phyloP scores from a whole-genome alignment of 2,888 invertebrate species.

The Apodemia zela region DNA sequence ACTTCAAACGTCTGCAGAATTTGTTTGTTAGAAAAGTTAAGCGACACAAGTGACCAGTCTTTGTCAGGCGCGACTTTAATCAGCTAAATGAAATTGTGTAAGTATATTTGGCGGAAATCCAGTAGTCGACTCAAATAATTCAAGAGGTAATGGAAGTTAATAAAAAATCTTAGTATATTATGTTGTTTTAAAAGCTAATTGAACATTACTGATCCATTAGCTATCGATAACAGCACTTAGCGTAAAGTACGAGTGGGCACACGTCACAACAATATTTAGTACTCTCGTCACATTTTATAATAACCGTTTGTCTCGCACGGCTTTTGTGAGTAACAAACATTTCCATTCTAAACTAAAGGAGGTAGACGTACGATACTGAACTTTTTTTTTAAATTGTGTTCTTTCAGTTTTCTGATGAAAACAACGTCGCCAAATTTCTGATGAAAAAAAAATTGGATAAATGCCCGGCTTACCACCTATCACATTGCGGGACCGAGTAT shows the following conservation, averaged over 20 bases:
- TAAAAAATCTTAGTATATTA: neutral
- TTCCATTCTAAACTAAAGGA: neutral
- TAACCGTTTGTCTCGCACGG: slow-evolving; percentile 41
- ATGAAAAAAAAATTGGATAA: too few species aligned
- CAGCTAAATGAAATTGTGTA: neutral
- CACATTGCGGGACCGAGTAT: too few species aligned
- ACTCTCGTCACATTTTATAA: slow-evolving; percentile 49
- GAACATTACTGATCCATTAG: slow-evolving; percentile 13
- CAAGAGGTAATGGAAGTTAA: neutral
- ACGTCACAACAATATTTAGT: slow-evolving; percentile 45
- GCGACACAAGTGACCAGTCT: too few species aligned
- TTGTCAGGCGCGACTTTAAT: neutral
- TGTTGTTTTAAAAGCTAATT: slow-evolving; percentile 12
- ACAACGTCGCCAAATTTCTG: too few species aligned
- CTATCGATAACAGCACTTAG: slow-evolving; percentile 8
- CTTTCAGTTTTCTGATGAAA: too few species aligned
- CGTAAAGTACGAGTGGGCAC: slow-evolving; percentile 10
- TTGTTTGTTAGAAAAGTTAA: too few species aligned
- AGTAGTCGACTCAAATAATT: neutral
- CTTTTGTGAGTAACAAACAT: neutral
- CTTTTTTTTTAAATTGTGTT: too few species aligned
- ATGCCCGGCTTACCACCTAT: too few species aligned
- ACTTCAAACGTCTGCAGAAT: too few species aligned
- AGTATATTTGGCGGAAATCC: slow-evolving; percentile 3
- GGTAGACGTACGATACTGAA: too few species aligned